A percentile compares a stretch with the other conserved stretches of the same genome.
Conservation (phyloP, 1,140 invertebrate species). For the Heliconius congener region DNA sequence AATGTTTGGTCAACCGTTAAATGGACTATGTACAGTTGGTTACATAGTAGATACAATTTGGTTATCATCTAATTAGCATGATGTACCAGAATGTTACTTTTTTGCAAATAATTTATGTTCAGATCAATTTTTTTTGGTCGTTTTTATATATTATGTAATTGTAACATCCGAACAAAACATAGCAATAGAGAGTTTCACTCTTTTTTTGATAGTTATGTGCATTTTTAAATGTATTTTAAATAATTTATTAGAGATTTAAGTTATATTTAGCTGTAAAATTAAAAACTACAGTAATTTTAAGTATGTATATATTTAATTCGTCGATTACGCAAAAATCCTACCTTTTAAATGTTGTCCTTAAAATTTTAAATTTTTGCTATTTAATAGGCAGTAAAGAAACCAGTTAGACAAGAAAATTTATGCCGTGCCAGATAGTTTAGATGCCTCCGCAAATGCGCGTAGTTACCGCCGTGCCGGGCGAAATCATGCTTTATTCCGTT, state of each 20-base stretch:
- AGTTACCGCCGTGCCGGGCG: not conserved
- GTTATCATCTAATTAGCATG: not conserved
- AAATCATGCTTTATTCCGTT: not conserved
- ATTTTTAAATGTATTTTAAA: too few relatives aligned
- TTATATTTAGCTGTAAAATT: not conserved
- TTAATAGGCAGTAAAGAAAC: slow-evolving; percentile 40
- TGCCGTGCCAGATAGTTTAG: slow-evolving; percentile 46
- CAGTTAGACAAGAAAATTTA: slow-evolving; percentile 43
- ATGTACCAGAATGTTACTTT: not conserved
- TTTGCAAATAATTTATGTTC: not conserved
- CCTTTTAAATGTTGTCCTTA: slow-evolving; percentile 23
- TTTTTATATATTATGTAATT: too few relatives aligned
- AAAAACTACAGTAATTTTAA: not conserved
- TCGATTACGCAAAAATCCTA: not conserved
- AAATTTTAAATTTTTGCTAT: slow-evolving; percentile 35
- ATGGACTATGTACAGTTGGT: too few relatives aligned
- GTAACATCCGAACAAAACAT: too few relatives aligned
- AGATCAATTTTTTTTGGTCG: too few relatives aligned
- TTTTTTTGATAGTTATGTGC: not conserved
- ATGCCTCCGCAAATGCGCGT: slow-evolving; percentile 39
- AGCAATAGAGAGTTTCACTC: too few relatives aligned
- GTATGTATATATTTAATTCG: not conserved
- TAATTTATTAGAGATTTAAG: too few relatives aligned
- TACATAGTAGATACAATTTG: not conserved
- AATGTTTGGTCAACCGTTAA: too few relatives aligned